Base-by-base conservation (phyloP, 2,888 invertebrate species). In the Rhagophthalmus giganteus region DNA sequence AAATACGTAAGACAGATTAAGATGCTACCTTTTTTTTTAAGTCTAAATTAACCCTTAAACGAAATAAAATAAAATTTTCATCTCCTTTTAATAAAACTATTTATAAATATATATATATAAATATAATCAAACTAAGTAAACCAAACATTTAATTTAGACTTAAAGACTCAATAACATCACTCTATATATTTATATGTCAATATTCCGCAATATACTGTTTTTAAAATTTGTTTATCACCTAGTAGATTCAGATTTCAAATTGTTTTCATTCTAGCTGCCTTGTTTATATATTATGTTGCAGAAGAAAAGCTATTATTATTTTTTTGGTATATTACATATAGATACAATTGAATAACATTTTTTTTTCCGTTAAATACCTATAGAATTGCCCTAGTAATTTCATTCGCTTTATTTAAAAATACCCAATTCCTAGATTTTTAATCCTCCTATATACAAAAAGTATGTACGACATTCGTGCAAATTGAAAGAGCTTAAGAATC, bases 341-440 rank as follows among this genome's bases (percentile, higher is more conserved):
- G 45, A 51, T 51, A 51, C 45, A 51, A 40, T 51, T 40, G 51
- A 40, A 40, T 45, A 51, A 51, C 34, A 50, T 45, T 39, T 51
- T 51, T 49, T n/a, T n/a, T n/a, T n/a, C n/a, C n/a, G 27, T 31
- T 32, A 51, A 51, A 51, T 45, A 45, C 34, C 51, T 46, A 51
- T 25, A 39, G 35, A 45, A 46, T 51, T 51, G 45, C 45, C 34
- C 45, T 51, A 51, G 14, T 42, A 44, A 35, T 25, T 41, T 35
- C 28, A n/a, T 33, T 51, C 35, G 34, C 51, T 34, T 44, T 45
- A 33, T 51, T 51, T 51, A 45, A 46, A 51, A 51, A 51, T 51
- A 51, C 35, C 51, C 51, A 51, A 46, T 45, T 51, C 45, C 51
- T 45, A 40, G 45, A 40, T 45, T 45, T 45, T 40, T 40, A 26